Evolutionary conservation across 1,140 invertebrate species (phyloP).

Genomic region (Pogonomyrmex barbatus): DNA sequence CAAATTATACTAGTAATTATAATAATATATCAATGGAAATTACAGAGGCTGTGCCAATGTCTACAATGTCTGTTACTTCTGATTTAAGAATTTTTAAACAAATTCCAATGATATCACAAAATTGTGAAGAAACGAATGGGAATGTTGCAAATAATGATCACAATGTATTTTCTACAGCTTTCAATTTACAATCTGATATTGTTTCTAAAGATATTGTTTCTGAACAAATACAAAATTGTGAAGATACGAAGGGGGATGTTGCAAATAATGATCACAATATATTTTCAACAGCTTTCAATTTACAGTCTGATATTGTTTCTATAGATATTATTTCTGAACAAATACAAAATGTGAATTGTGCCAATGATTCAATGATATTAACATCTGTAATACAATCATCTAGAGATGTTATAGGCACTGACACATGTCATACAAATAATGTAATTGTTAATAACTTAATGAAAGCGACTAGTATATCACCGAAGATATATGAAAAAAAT

Average conservation of each 20-base stretch:
- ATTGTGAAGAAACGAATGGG: not conserved
- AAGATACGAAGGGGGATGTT: not conserved
- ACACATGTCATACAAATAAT: not conserved
- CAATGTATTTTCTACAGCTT: not conserved
- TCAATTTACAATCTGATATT: not conserved
- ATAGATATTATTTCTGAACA: conserved; percentile 5
- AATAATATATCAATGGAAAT: conserved; percentile 60
- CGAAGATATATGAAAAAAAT: not conserved
- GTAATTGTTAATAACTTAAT: conserved; percentile 33
- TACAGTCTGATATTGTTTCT: conserved; percentile 1
- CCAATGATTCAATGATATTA: conserved; percentile 17
- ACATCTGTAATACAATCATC: conserved; percentile 23
- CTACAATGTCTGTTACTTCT: not conserved
- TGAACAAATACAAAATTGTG: not conserved
- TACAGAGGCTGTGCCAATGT: conserved; percentile 21
- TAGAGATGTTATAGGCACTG: not conserved
- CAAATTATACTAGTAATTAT: not conserved
- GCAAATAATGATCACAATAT: not conserved
- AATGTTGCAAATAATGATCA: not conserved
- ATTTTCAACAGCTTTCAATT: not conserved
- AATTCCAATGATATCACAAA: not conserved
- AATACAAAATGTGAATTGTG: not conserved
- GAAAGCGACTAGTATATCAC: conserved; percentile 32
- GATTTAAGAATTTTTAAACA: not conserved
- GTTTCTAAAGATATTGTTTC: not conserved